Evolutionary conservation across 2,113 vertebrate genomes (phyloP), one percentile per base, ranked within the genome.

Genomic region (Arizona elegans): DNA sequence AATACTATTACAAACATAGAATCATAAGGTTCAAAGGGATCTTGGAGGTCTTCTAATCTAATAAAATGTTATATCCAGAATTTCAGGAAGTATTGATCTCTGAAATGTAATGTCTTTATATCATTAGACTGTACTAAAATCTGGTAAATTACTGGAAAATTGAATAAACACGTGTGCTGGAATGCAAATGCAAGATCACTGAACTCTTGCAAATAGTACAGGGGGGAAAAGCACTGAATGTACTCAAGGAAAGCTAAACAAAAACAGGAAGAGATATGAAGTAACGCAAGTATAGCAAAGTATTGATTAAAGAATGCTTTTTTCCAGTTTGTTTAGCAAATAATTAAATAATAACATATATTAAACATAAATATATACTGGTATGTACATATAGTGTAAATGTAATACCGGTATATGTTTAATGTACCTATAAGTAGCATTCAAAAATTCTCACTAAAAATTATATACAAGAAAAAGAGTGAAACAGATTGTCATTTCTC

Each of bases 121-220:
- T 97, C 96, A 94, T 91, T 94, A 96, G 2, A 97, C 97, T 96
- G 95, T 58, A 95, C 93, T 10, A 91, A 96, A 97, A 97, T 93
- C 95, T 96, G 92, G 92, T 96, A 95, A 96, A 88, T 56, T 95
- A 11, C 91, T 95, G 96, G 95, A 95, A 96, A 93, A 91, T 96
- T 92, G 93, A 95, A 89, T 53, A 92, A 95, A 90, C n/a, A 92
- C 47, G 88, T 50, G 13, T 91, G 50, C 90, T 23, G 50, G 87
- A 3, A 90, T 90, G 0, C 52, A 8, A 91, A 53, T 23, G 91
- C 43, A 13, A 92, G 24, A 24, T 92, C 90, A 85, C 9, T 1
- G 90, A 70, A 12, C 90, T 96, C 90, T 62, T 0, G 90, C 86
- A 94, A 86, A 17, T 89, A 89, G 91, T 92, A 93, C 89, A 91